Evolutionary conservation across 2,888 invertebrate genomes (phyloP), one percentile per base, ranked within the genome.

Genomic region (Diaperis boleti): DNA sequence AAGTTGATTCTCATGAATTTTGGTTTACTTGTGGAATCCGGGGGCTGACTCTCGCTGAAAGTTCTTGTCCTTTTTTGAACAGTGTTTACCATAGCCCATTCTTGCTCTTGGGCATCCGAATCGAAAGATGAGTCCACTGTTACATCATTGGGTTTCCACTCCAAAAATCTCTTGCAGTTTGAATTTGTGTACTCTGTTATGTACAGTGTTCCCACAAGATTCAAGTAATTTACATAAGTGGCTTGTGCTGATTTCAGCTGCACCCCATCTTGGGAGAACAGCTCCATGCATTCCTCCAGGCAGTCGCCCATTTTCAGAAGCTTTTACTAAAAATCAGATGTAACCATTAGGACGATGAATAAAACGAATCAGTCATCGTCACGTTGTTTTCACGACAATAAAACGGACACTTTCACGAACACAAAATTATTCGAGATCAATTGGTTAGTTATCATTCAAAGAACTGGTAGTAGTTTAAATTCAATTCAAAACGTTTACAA

Each of bases 31-130:
- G 80, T 74, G 42, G 81, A 80, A 52, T 84, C 67, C 63, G 82
- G 62, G 69, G 81, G 69, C 78, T 79, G 77, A 72, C 82, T 86
- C 8, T 86, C 87, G 71, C 87, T 87, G 2, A 86, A 76, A 0
- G 88, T 88, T 50, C 88, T 83, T 50, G 86, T 85, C 54, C 89
- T 84, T 57, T 88, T 86, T 55, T 87, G 88, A 71, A 88, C 89
- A 37, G 92, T 89, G 74, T 92, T 91, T 11, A 94, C 92, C 59
- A 94, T 85, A 0, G 92, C 91, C 94, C 94, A 94, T 75, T 92
- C 93, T 74, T 92, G 91, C 75, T 92, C 91, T 73, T 91, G 91
- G 1, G 87, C 87, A 69, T 92, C 92, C 0, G 89, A 88, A 69
- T 92, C 91, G 8, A 93, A 87, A 42, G 89, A 92, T 67, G 89